These are phyloP conservation scores for Drosophila nigritarsus DNA, from an alignment of 2,888 invertebrate genomes.

Conservation along the genomic window DNA sequence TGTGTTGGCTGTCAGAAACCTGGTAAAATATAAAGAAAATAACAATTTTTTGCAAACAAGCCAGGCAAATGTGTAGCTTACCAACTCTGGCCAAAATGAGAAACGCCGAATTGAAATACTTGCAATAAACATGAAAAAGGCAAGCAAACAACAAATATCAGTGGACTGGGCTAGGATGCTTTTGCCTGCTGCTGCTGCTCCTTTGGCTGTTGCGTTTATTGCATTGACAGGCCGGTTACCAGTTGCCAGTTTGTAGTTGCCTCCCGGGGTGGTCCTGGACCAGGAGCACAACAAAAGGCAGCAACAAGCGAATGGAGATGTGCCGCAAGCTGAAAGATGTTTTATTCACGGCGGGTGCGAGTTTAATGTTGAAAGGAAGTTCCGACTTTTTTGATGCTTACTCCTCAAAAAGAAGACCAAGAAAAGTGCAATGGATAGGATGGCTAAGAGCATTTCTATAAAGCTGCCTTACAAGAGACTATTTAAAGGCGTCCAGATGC, in stretches of 20 bases:
- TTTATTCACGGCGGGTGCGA: conserved; percentile 46
- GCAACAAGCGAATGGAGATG: conserved; percentile 31
- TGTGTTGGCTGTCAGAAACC: conserved; percentile 30
- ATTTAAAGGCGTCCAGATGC: not conserved
- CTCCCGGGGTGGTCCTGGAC: conserved; percentile 39
- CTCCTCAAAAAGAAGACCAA: conserved; percentile 23
- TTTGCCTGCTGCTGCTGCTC: conserved; percentile 52
- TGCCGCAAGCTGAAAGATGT: conserved; percentile 45
- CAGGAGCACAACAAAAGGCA: conserved; percentile 43
- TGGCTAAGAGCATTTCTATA: conserved; percentile 8
- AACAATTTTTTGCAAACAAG: conserved; percentile 52
- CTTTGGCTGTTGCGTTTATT: conserved; percentile 71
- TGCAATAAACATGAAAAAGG: conserved; percentile 77
- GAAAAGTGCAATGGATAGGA: conserved; percentile 10
- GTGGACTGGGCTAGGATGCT: conserved; percentile 38
- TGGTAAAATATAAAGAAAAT: conserved; percentile 34
- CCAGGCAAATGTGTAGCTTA: conserved; percentile 40
- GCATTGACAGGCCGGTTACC: conserved; percentile 71
- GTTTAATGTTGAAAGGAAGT: conserved; percentile 48
- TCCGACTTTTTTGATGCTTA: conserved; percentile 35
- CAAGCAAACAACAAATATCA: conserved; percentile 36
- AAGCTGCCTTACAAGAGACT: conserved; percentile 13
- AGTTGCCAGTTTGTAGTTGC: conserved; percentile 52
- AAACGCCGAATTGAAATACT: conserved; percentile 74
- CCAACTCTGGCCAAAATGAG: conserved; percentile 52